A percentile compares a stretch with the other conserved stretches of the same genome.
Evolutionary conservation across 1,140 invertebrate species (phyloP).

Genomic region (Penaeus vannamei): DNA sequence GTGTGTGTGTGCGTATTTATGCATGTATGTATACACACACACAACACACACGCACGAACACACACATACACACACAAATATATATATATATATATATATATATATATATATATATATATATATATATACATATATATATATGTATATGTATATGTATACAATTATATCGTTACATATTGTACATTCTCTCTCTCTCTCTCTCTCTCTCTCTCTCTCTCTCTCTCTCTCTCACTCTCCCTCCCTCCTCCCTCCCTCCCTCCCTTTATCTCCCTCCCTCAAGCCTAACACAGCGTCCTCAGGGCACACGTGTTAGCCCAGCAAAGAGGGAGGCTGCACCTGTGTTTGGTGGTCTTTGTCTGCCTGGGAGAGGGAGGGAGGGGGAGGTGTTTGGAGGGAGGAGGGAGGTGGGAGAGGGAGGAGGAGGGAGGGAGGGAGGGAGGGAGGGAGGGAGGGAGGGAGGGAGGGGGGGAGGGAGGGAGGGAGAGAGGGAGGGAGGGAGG

Average conservation of each 20-base stretch:
- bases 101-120: constrained; percentile 1
- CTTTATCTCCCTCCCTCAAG: not conserved
- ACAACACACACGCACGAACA: not conserved
- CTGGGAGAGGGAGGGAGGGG: no score
- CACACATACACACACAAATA: not conserved
- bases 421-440: no score
- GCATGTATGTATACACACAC: not conserved
- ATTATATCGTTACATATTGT: no score
- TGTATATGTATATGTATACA: not conserved
- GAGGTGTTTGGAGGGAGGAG: no score
- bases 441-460: no score
- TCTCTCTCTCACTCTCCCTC: not conserved
- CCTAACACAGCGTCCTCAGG: no score
- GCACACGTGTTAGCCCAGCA: no score
- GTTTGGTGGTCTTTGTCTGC: no score
- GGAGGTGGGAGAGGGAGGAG: no score
- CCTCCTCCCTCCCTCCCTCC: not conserved
- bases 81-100: constrained; percentile 5
- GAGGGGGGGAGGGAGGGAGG: no score
- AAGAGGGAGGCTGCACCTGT: no score
- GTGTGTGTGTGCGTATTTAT: not conserved
- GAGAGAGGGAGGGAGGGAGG: no score
- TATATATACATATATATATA: constrained; percentile 22
- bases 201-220: constrained; percentile 1
- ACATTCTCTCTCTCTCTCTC: not conserved